Conservation (phyloP, 2,888 invertebrate genomes). For the Euzetes globulus region DNA sequence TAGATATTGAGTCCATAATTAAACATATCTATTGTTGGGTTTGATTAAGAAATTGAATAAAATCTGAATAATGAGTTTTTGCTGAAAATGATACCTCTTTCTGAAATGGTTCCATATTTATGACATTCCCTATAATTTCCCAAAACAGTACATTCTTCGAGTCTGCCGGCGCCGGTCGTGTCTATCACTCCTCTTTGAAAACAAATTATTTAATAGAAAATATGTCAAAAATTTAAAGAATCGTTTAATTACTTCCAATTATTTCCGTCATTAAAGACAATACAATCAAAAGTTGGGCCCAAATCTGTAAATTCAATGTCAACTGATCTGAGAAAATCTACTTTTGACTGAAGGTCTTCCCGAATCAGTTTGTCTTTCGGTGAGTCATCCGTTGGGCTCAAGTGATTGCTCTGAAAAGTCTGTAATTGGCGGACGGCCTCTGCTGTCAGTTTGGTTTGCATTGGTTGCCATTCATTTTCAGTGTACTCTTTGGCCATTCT, state of each 20-base stretch:
- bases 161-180: conserved; percentile 70
- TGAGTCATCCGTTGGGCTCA: conserved; percentile 5
- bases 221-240: background rate
- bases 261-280: conserved; percentile 81
- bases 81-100: conserved; percentile 47
- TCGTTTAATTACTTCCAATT: conserved; percentile 63
- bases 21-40: conserved; percentile 64
- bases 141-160: conserved; percentile 66
- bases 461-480: conserved; percentile 74
- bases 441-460: conserved; percentile 69
- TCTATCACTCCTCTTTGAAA: conserved; percentile 68
- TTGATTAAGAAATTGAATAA: background rate
- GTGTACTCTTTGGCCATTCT: conserved; percentile 70
- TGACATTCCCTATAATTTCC: conserved; percentile 72
- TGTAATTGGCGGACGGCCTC: conserved; percentile 65
- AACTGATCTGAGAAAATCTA: conserved; percentile 69
- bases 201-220: background rate
- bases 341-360: conserved; percentile 77
- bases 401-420: conserved; percentile 55
- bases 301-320: conserved; percentile 82
- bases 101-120: conserved; percentile 67
- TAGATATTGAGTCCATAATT: conserved; percentile 87
- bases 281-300: conserved; percentile 85
- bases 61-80: background rate
- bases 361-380: conserved; percentile 66